Base-by-base conservation (phyloP, 2,797 vertebrate species). In the Rhyacichthys aspro region DNA sequence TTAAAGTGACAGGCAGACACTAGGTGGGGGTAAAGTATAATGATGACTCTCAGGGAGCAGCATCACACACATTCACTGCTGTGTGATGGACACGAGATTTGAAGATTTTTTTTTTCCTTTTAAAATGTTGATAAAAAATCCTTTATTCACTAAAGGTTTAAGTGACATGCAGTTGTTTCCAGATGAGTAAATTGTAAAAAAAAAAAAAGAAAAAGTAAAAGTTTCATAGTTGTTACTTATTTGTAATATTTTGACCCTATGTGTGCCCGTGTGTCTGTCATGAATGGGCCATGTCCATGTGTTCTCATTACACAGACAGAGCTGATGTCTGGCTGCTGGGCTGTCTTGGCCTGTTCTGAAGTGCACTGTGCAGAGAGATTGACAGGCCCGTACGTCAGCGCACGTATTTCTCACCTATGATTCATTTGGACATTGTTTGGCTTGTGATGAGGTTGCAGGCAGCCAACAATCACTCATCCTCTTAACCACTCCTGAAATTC, bases 11-110 rank as follows among this genome's bases (percentile, higher is more conserved):
- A 11, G 23, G 34, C 28, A 17, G 71, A 76, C 88, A 85, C 82
- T 85, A 88, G 88, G 47, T 81, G 88, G 88, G 15, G 85, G 79
- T 70, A 76, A 65, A 74, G 77, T 70, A 83, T 81, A 59, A 76
- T 70, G 36, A 70, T 79, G 15, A 65, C 37, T n/a, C 11, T 1
- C 23, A 63, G 43, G n/a, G 33, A 67, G 47, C 2, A 0, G 36
- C 5, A 1, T 47, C 36, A 33, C 15, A 60, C 5, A 63, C 45
- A 47, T 23, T 28, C 14, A 55, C 41, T 5, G 10, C 16, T n/a
- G n/a, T n/a, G n/a, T n/a, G n/a, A n/a, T n/a, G n/a, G n/a, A n/a
- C n/a, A n/a, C n/a, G n/a, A n/a, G n/a, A n/a, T n/a, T n/a, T n/a
- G n/a, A n/a, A n/a, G n/a, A n/a, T n/a, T n/a, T n/a, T n/a, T n/a